Evolutionary conservation across 2,888 invertebrate genomes (phyloP), one percentile per base, ranked within the genome.

Genomic region (Serripes groenlandicus): DNA sequence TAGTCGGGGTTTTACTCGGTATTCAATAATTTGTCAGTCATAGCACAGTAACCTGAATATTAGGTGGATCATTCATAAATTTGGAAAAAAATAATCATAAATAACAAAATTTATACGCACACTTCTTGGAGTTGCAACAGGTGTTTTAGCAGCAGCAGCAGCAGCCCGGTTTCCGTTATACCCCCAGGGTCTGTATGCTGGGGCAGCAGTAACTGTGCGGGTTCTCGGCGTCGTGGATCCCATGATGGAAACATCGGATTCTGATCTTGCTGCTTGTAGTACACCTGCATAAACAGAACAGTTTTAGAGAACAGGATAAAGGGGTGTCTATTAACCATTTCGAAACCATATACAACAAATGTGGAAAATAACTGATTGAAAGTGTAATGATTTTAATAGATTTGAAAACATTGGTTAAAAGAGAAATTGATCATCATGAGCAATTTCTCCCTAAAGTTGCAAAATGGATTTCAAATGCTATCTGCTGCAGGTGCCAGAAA

Each of bases 201-300:
- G 78, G 23, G 66, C 68, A 42, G 78, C 78, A 11, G 84, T 70
- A 4, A 71, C 75, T 18, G 86, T 86, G n/a, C 86, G 69, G 2
- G 79, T 26, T 37, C 85, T 62, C 4, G 81, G 66, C 11, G 81
- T 72, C 9, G 86, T 85, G 15, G 83, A 85, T 66, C 89, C 88
- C 5, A 91, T 77, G 0, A 86, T 83, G 1, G 90, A 87, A 74
- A 91, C 86, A 60, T 93, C 92, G 1, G 92, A 91, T 58, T 93
- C 93, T 7, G 93, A 94, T 73, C 89, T 89, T 30, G 93, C 91
- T 42, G 89, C 84, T 60, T 78, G 73, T 32, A 89, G 83, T 37
- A 85, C 81, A 28, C 85, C 86, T 78, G 64, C 26, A 82, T 21
- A 49, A 49, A n/a, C n/a, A n/a, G n/a, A n/a, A n/a, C n/a, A n/a